These are phyloP conservation scores for Neria commutata DNA, from an alignment of 2,888 invertebrate species.

Conservation along the genomic window DNA sequence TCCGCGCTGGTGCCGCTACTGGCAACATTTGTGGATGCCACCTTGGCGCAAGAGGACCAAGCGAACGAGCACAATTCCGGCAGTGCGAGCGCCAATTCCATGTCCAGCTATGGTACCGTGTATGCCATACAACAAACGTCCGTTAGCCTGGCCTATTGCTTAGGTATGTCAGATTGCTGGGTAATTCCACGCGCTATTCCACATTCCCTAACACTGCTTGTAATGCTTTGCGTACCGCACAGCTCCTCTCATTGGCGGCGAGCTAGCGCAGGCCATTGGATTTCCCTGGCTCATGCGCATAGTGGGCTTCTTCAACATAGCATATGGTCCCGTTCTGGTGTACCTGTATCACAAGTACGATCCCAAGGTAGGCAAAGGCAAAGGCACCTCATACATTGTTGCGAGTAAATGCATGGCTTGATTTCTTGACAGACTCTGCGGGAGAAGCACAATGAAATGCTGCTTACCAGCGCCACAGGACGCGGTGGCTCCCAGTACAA, in stretches of 20 bases:
- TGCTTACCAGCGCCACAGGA: conserved; percentile 45
- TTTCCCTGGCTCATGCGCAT: conserved; percentile 77
- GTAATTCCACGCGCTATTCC: not conserved
- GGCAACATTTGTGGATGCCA: conserved; percentile 73
- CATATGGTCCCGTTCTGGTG: conserved; percentile 72
- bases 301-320: conserved; percentile 72
- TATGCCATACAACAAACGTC: conserved; percentile 84
- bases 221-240: conserved; percentile 9
- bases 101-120: conserved; percentile 76
- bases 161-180: conserved; percentile 65
- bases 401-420: not conserved
- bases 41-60: conserved; percentile 52
- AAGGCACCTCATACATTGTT: not conserved
- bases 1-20: conserved; percentile 80
- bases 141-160: conserved; percentile 79
- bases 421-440: conserved; percentile 37
- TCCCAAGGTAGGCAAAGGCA: conserved; percentile 50
- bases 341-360: conserved; percentile 54
- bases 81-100: conserved; percentile 36
- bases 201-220: not conserved
- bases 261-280: conserved; percentile 72
- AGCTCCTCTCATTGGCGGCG: conserved; percentile 79
- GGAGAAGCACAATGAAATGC: conserved; percentile 54
- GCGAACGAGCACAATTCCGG: conserved; percentile 17
- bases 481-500: conserved; percentile 54